These are phyloP conservation scores for Heliornis fulica DNA, from an alignment of 2,113 vertebrate species.

Conservation along the genomic window DNA sequence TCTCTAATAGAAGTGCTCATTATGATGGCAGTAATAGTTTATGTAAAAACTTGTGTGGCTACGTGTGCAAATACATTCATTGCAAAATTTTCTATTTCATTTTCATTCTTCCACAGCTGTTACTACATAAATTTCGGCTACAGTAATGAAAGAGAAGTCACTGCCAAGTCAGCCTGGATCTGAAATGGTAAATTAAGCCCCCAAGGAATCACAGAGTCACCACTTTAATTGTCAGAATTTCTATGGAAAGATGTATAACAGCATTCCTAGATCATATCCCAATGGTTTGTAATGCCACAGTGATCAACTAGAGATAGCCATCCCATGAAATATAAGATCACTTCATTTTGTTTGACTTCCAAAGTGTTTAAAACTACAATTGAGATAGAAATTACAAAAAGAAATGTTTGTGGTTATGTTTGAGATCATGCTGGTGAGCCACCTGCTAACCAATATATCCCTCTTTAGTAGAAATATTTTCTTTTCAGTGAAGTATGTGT, in stretches of 20 bases:
- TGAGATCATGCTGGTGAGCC: slow-evolving; percentile 44
- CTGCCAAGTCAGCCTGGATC: neutral
- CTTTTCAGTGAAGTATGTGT: neutral
- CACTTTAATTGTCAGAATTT: slow-evolving; percentile 26
- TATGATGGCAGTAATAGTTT: neutral
- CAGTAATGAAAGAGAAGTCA: neutral
- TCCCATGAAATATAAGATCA: neutral
- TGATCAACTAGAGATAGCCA: neutral
- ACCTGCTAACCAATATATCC: slow-evolving; percentile 54
- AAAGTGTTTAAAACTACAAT: slow-evolving; percentile 34
- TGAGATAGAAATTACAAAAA: slow-evolving; percentile 9
- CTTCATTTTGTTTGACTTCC: slow-evolving; percentile 5
- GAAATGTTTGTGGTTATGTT: neutral
- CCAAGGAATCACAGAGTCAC: slow-evolving; percentile 26
- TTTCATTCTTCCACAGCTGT: slow-evolving; percentile 22
- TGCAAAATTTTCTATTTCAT: neutral
- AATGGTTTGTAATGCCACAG: neutral
- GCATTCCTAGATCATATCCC: neutral
- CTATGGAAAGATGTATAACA: neutral
- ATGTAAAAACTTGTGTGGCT: neutral
- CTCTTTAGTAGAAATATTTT: slow-evolving; percentile 7
- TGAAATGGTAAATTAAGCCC: slow-evolving; percentile 25
- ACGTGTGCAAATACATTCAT: neutral
- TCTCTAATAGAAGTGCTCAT: neutral
- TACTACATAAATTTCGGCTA: neutral